Evolutionary conservation across 1,140 invertebrate genomes (phyloP), one percentile per base, ranked within the genome.

Genomic region (Rhagoletis pomonella): DNA sequence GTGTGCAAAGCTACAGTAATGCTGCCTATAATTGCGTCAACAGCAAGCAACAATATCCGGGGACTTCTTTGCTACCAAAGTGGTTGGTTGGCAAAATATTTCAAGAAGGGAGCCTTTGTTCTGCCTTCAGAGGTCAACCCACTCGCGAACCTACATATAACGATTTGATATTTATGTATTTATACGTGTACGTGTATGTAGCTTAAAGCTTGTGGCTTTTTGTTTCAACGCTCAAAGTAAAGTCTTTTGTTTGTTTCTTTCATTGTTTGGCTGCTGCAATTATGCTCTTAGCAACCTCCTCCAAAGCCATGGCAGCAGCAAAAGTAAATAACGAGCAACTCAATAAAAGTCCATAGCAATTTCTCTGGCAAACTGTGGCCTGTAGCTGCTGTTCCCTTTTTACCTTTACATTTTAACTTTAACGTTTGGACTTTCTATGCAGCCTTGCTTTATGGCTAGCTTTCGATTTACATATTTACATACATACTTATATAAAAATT

Each of bases 311-410:
- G n/a, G 9, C 73, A n/a, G 17, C n/a, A 55, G 55, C n/a, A 81
- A 81, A 4, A 44, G 47, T 19, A 17, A 81, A 47, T 12, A 9
- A 14, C 9, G 42, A 19, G 47, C 19, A 55, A 10, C 9, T 19
- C 19, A 55, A 81, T 50, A 81, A 55, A 81, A 81, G 73, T 81
- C 73, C 73, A 55, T 55, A 81, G 47, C 73, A 81, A 58, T 81
- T 81, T 62, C 12, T 62, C n/a, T 62, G 60, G 60, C 60, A 62
- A 62, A 14, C 60, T 62, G 4, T 62, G 4, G 60, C 60, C 9
- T 17, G 67, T 14, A 10, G 73, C n/a, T 19, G 47, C 47, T 29
- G n/a, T 55, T 55, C 0, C 47, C 44, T 10, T 19, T 55, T 12
- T 50, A n/a, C 29, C 14, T 39, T 29, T 29, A 19, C 10, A n/a